Evolutionary conservation across 1,140 invertebrate genomes (phyloP), one percentile per base, ranked within the genome.

Genomic region (Scaptomyza pallida): DNA sequence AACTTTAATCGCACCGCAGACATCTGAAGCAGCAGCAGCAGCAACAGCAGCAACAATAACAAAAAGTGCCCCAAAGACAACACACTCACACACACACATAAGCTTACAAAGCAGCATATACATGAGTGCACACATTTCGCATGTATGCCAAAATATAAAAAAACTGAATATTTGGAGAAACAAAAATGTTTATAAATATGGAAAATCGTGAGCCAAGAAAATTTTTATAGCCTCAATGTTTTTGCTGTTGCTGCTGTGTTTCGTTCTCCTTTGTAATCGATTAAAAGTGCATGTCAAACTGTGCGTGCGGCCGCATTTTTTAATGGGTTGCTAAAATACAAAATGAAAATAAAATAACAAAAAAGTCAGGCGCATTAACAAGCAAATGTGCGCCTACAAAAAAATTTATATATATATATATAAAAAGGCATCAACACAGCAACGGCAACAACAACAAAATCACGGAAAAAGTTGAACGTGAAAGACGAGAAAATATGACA

Each of bases 251-350:
- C 37, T 43, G 35, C 62, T 45, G 69, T 54, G 33, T 47, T 43
- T 51, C 41, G 43, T 59, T 54, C 45, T 72, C 54, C 63, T 75
- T 69, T 73, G 73, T 68, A 86, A 85, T 85, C 81, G 81, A 85
- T 85, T 85, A 86, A 86, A 74, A 85, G 81, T 85, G 81, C 81
- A 85, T 85, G 81, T 59, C 81, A 85, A 85, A 85, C 81, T 86
- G 81, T 81, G 81, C 82, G 82, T 85, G 81, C 55, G 77, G 77
- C 71, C 72, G 77, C 73, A 80, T 81, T 86, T 85, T 76, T 83
- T 86, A 86, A 85, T 85, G 81, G 81, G 82, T 82, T 85, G 82
- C 73, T 81, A 85, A 86, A 86, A 86, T 77, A 67, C 67, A 71
- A 60, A 56, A 61, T 60, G 60, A 72, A 73, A 80, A 82, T 59